Evolutionary conservation across 2,113 vertebrate species (phyloP), one percentile per base, ranked within the genome.

Genomic region (Saccopteryx leptura): DNA sequence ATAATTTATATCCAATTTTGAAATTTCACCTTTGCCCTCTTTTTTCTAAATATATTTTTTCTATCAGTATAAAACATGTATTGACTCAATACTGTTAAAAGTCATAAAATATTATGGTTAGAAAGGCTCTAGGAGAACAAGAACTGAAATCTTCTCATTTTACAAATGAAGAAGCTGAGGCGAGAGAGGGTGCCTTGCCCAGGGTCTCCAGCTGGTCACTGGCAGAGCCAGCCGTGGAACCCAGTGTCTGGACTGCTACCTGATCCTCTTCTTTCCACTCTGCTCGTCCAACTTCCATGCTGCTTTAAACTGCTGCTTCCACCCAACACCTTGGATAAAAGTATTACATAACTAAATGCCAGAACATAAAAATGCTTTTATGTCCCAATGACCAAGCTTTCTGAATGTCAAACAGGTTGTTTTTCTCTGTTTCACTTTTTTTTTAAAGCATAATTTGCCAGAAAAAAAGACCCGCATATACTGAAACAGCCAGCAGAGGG

Each of bases 401-500:
- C 1, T 88, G 13, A 88, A 92, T 69, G 12, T 50, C 50, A 76
- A 65, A 78, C 58, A 21, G 8, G 5, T 50, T 46, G 33, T 8
- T 79, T 93, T 72, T 58, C 26, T 90, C 68, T 52, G 21, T n/a
- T 80, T 31, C 24, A 21, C 2, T 74, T 90, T 91, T 75, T 39
- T 83, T 19, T 39, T 39, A 39, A 39, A 63, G 28, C 18, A 74
- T 19, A 66, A 88, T 46, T 87, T 48, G 46, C 31, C 19, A 68
- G 39, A 78, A 93, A 85, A 65, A 78, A 54, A 39, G 39, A 39
- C 39, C 2, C 66, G 71, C 68, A 95, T 87, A 75, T 63, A 52
- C 39, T 56, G n/a, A 94, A 96, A 87, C 7, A 87, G 66, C 95
- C 97, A 97, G 96, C 91, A 98, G 97, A 97, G 97, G 97, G 97